phyloP scores from a whole-genome alignment of 2,113 vertebrate genomes.

The Physeter macrocephalus region DNA sequence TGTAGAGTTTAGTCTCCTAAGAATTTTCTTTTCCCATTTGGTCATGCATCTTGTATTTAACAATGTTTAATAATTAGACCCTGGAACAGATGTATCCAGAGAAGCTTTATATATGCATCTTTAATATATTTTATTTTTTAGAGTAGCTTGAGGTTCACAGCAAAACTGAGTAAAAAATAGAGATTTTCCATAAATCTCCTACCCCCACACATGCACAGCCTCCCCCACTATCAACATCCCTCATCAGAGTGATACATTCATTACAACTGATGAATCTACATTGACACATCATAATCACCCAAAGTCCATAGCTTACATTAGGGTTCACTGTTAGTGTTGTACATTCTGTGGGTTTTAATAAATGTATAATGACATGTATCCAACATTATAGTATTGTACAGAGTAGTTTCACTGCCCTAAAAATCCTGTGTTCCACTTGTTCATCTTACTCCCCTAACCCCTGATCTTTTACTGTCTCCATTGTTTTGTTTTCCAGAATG shows the following conservation, averaged over 20 bases:
- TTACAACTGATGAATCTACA: neutral
- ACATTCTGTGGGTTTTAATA: neutral
- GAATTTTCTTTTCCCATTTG: neutral
- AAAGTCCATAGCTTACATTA: neutral
- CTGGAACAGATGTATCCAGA: neutral
- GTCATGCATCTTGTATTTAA: neutral
- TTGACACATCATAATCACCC: neutral
- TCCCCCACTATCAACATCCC: neutral
- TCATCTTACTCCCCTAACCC: neutral
- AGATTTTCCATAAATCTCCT: neutral
- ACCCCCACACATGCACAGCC: neutral
- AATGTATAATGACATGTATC: neutral
- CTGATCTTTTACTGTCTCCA: neutral
- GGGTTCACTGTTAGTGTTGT: neutral
- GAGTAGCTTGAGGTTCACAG: neutral
- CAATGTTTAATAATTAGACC: neutral
- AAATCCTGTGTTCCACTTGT: neutral
- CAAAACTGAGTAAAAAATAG: neutral
- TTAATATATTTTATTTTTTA: neutral
- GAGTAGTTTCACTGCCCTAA: neutral
- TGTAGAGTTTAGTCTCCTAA: neutral
- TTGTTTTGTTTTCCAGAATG: neutral
- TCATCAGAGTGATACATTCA: neutral
- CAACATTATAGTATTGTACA: neutral
- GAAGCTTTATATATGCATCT: neutral